Base-by-base conservation (phyloP, 1,140 invertebrate genomes). In the Drosophila chauvacae region DNA sequence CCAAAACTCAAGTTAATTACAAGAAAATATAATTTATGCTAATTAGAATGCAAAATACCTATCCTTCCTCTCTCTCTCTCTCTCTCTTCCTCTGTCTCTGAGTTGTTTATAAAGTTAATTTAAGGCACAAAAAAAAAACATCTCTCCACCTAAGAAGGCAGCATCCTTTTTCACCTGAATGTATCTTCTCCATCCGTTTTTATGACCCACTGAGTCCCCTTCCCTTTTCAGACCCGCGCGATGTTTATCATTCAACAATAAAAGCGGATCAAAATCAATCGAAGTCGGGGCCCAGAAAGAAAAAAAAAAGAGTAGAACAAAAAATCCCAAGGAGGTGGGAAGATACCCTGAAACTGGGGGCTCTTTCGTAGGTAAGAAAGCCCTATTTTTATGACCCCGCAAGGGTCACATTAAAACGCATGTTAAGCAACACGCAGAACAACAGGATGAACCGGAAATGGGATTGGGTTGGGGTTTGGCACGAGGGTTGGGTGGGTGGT, bases 371-470 rank as follows among this genome's bases (percentile, higher is more conserved):
- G 71, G 60, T 57, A 45, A 47, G 53, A 69, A 70, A 76, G 50
- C 37, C 37, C 41, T 20, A 77, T 73, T 82, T 91, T 91, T 91
- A 91, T 90, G 84, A 74, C 66, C 75, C 84, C 88, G 73, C 88
- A 91, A 88, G 88, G 88, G 90, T 90, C 90, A 91, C 90, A 91
- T 91, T 91, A 91, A 91, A 90, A 85, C 70, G 72, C 88, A 91
- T 91, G 87, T 82, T 82, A 75, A 65, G 57, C 62, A 87, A 87
- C 76, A 82, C 47, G 33, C 64, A 58, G 11, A 41, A 76, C 66
- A 84, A 86, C 57, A 45, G 48, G 62, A 50, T 66, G 51, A 66
- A 23, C 10, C 33, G 9, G 18, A 13, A 16, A 26, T 53, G 42
- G 62, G 78, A 20, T 30, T 61, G 58, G 76, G 28, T 35, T 62